Percentiles rank a stretch among this genome's conserved stretches.
Evolutionary conservation across 2,113 vertebrate species (phyloP).

Genomic region (Scophthalmus maximus): DNA sequence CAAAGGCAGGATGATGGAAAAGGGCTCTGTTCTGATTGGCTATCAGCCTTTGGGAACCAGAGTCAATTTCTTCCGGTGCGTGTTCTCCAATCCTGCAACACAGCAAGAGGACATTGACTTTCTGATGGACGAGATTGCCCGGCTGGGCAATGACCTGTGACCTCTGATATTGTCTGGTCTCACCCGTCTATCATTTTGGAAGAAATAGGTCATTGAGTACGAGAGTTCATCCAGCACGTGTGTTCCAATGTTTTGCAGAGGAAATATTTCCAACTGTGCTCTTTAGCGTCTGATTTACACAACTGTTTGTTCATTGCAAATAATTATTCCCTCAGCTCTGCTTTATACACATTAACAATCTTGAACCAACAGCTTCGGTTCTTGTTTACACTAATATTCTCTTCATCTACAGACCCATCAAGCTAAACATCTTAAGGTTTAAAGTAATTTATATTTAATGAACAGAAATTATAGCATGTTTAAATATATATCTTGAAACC

Average conservation of each 20-base stretch:
- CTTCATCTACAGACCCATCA: not conserved
- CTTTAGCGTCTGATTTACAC: no score
- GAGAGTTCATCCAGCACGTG: no score
- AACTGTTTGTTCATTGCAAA: no score
- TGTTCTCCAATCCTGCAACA: constrained; percentile 81
- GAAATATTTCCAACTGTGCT: no score
- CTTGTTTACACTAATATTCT: not conserved
- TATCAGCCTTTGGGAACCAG: constrained; percentile 77
- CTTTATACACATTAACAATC: no score
- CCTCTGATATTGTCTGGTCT: not conserved
- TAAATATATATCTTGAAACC: no score
- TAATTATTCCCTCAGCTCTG: no score
- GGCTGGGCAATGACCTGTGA: constrained; percentile 70
- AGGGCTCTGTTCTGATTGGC: constrained; percentile 71
- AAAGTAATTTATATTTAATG: no score
- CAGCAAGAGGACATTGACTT: constrained; percentile 78
- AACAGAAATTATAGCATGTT: no score
- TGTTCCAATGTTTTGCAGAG: no score
- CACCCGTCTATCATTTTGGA: not conserved
- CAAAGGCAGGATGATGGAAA: constrained; percentile 81
- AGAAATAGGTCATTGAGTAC: no score
- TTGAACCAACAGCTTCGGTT: not conserved
- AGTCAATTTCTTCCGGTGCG: constrained; percentile 79
- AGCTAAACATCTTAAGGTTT: no score
- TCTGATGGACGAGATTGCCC: constrained; percentile 77